A percentile compares a stretch with the other conserved stretches of the same genome.
These are phyloP conservation scores for Stegastes partitus DNA, from an alignment of 2,113 vertebrate species.

Conservation along the genomic window DNA sequence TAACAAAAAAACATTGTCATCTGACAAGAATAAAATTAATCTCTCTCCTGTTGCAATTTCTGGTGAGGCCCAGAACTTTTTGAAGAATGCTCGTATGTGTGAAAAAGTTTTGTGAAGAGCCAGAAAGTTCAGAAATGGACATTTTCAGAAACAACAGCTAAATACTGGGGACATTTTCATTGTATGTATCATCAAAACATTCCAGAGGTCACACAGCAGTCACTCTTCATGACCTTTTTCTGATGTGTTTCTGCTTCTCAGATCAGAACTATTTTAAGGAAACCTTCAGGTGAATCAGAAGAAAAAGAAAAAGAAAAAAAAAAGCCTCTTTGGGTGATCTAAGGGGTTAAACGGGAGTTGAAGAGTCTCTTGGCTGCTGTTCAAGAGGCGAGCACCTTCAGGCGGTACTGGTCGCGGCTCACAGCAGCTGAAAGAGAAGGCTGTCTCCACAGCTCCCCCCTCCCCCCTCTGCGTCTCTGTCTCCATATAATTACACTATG, in stretches of 20 bases:
- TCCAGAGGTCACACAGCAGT: neutral
- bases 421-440: slow-evolving; percentile 84
- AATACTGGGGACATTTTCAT: neutral
- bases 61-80: too few relatives aligned
- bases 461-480: slow-evolving; percentile 77
- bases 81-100: too few relatives aligned
- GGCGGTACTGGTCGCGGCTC: slow-evolving; percentile 80
- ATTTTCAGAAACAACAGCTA: slow-evolving; percentile 20
- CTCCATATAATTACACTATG: slow-evolving; percentile 87
- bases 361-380: slow-evolving; percentile 80
- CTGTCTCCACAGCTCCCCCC: slow-evolving; percentile 73
- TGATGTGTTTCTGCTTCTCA: neutral
- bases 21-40: too few relatives aligned
- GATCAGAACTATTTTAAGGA: slow-evolving; percentile 17
- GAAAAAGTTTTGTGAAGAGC: slow-evolving; percentile 4
- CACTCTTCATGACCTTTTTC: neutral
- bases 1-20: too few relatives aligned
- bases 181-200: neutral
- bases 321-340: slow-evolving; percentile 63
- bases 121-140: slow-evolving; percentile 2
- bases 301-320: slow-evolving; percentile 28
- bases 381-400: slow-evolving; percentile 79
- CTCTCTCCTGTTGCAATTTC: too few relatives aligned
- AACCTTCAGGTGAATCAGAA: slow-evolving; percentile 50
- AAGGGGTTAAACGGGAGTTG: slow-evolving; percentile 75